Conservation (phyloP, 2,797 vertebrate species). For the Coregonus sp. region DNA sequence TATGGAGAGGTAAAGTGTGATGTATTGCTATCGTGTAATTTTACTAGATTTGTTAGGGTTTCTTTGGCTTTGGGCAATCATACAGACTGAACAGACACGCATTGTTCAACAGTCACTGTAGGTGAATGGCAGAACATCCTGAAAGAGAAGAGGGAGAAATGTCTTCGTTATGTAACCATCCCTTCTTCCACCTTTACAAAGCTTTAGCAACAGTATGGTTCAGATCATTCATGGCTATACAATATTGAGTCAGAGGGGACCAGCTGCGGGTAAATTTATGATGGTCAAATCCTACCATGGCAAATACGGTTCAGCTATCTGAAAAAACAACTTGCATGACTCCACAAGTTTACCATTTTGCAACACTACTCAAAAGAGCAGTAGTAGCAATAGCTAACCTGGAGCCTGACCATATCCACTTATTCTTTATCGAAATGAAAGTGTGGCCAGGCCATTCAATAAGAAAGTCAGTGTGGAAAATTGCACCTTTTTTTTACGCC, state of each 20-base stretch:
- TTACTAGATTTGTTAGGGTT: slow-evolving; percentile 68
- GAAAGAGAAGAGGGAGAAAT: slow-evolving; percentile 47
- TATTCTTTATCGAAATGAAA: neutral
- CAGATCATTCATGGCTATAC: too few species aligned
- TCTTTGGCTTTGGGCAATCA: slow-evolving; percentile 74
- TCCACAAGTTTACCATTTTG: neutral
- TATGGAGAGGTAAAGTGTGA: slow-evolving; percentile 63
- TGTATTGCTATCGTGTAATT: slow-evolving; percentile 85
- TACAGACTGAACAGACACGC: slow-evolving; percentile 71
- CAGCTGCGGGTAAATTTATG: neutral
- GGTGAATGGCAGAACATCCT: slow-evolving; percentile 80
- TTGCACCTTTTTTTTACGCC: too few species aligned
- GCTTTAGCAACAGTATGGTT: neutral
- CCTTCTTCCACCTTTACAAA: neutral
- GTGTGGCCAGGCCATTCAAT: neutral
- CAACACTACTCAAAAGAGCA: too few species aligned
- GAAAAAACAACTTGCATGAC: neutral
- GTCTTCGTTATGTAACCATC: neutral
- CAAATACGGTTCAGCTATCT: neutral
- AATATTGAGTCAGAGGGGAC: neutral
- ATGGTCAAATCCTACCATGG: neutral
- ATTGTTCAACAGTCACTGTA: slow-evolving; percentile 78
- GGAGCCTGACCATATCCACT: neutral
- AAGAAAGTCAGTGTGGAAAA: too few species aligned
- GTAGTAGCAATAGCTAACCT: too few species aligned